A percentile compares a stretch with the other conserved stretches of the same genome.
Conservation (phyloP, 2,113 vertebrate genomes). For the Lophura nycthemera region DNA sequence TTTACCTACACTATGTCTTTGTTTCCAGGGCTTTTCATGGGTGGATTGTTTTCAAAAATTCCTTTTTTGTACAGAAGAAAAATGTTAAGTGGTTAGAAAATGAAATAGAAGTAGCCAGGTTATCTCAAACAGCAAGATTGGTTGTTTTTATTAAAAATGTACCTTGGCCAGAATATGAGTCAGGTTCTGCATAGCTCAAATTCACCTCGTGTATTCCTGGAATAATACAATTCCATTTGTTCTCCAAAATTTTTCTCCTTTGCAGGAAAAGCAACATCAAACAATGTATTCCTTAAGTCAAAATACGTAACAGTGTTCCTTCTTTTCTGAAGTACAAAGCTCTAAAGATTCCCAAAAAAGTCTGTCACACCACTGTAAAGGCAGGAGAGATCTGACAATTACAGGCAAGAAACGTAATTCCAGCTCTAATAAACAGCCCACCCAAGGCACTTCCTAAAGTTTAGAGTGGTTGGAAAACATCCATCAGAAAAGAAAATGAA, state of each 20-base stretch:
- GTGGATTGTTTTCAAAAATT: conserved; percentile 37
- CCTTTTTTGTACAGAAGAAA: neutral
- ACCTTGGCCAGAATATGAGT: conserved; percentile 60
- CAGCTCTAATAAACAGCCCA: neutral
- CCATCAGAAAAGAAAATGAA: neutral
- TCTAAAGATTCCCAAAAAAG: neutral
- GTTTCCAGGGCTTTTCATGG: conserved; percentile 16
- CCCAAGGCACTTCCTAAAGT: neutral
- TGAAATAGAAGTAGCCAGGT: neutral
- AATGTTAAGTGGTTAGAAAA: conserved; percentile 52
- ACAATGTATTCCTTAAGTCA: conserved; percentile 31
- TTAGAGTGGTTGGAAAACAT: neutral
- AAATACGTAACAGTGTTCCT: neutral
- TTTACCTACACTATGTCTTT: neutral
- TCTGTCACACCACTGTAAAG: neutral
- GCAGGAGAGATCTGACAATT: neutral
- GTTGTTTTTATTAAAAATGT: conserved; percentile 53
- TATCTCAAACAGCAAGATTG: conserved; percentile 14
- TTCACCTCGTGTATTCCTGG: conserved; percentile 28
- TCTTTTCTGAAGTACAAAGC: neutral
- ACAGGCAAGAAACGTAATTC: neutral
- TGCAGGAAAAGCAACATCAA: conserved; percentile 50
- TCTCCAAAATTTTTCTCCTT: conserved; percentile 26
- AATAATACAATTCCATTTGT: conserved; percentile 67
- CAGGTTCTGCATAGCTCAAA: conserved; percentile 16